Percentiles rank a stretch among this genome's conserved stretches.
Conservation (phyloP, 2,888 invertebrate species). For the Thysanoteuthis rhombus region DNA sequence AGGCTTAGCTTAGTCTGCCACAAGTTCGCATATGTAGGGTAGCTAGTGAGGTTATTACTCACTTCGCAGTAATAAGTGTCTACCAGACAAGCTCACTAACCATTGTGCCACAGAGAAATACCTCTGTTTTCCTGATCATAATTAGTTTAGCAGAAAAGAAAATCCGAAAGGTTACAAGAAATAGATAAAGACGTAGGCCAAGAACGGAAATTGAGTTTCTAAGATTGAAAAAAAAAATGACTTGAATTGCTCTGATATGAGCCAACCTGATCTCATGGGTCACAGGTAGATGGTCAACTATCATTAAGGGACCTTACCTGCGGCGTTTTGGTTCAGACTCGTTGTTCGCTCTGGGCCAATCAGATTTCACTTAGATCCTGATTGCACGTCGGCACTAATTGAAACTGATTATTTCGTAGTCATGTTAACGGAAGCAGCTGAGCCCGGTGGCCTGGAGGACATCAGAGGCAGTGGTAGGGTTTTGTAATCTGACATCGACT, state of each 20-base stretch:
- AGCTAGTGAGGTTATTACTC: no score
- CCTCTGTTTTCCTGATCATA: no score
- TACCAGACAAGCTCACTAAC: no score
- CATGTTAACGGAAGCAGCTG: slow-evolving; percentile 12
- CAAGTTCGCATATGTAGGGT: no score
- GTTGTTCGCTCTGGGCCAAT: background rate
- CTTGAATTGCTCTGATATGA: background rate
- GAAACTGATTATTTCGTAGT: background rate
- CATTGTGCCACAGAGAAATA: no score
- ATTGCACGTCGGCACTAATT: background rate
- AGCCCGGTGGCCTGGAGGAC: background rate
- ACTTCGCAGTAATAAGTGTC: no score
- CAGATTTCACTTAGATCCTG: background rate
- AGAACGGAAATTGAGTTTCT: no score
- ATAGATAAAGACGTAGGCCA: no score
- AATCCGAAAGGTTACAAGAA: no score
- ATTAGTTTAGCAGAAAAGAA: no score
- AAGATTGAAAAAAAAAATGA: no score
- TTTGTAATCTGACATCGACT: background rate
- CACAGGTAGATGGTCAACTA: background rate
- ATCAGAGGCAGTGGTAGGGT: background rate
- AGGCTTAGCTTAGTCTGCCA: no score
- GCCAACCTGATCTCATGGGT: background rate
- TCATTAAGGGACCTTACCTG: background rate
- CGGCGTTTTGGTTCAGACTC: background rate